Base-by-base conservation (phyloP, 2,888 invertebrate species). In the Oscheius myriophilus region DNA sequence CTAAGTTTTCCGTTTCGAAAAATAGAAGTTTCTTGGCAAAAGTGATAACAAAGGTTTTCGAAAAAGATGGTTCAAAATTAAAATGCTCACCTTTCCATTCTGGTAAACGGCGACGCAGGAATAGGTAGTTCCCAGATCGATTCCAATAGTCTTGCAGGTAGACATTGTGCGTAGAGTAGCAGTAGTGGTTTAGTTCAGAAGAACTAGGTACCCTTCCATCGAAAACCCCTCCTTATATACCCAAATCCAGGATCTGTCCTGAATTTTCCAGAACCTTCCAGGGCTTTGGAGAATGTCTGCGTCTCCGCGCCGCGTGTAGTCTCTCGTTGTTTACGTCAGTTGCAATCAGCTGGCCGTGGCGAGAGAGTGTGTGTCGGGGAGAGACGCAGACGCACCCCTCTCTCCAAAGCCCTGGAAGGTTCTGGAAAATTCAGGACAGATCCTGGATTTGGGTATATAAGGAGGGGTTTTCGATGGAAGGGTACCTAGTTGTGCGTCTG, bases 71-170 rank as follows among this genome's bases (percentile, higher is more conserved):
- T 21, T 23, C 6, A 6, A 39, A 57, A 42, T n/a, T 12, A 21
- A 53, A 33, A 63, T 41, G 52, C 63, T 26, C 62, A 72, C 69
- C 69, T 74, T 74, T 39, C 76, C 76, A 62, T 76, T 72, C 52
- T 76, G 76, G 54, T 76, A 76, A 57, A 76, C 71, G 45, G 66
- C 76, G 33, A 76, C 76, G 43, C 75, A 75, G 12, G 75, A 75
- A 66, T 77, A 77, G 49, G 77, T 77, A 1, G 77, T 77, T 12
- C 77, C 77, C 43, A 78, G 72, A 69, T 78, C 78, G 69, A 79
- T 79, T 68, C 79, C 79, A 61, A 79, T 79, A 51, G 79, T 73
- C 71, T 76, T 75, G 69, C 76, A 75, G 21, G 71, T 67, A 57
- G 78, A 78, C 78, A 78, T 78, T 14, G 41, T 70, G 26, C 42